Conservation (phyloP, 1,140 invertebrate species). For the Zaprionus lachaisei region DNA sequence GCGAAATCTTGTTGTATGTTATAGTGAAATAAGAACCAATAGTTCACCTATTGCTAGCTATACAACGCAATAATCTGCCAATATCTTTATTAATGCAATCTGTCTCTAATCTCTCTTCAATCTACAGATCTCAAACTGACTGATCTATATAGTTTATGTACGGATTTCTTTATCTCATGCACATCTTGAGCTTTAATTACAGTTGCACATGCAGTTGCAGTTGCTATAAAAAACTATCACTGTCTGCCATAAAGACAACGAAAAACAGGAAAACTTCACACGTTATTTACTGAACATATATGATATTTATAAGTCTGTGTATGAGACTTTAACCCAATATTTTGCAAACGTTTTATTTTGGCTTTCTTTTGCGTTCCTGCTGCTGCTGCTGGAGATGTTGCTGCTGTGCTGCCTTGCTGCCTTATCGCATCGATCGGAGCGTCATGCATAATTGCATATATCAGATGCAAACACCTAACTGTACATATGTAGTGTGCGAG, state of each 20-base stretch:
- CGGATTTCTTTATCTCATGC: not conserved
- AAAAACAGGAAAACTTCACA: constrained; percentile 46
- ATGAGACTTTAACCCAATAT: constrained; percentile 30
- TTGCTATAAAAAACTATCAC: constrained; percentile 16
- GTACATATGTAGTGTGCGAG: constrained; percentile 39
- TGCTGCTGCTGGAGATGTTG: constrained; percentile 26
- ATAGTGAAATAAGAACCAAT: no score
- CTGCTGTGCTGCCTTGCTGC: constrained; percentile 12
- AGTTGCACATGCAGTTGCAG: constrained; percentile 12
- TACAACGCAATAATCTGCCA: no score
- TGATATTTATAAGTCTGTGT: not conserved
- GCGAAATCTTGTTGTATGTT: no score
- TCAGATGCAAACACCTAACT: constrained; percentile 76
- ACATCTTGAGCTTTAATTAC: not conserved
- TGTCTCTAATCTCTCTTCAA: not conserved
- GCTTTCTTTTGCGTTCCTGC: constrained; percentile 14
- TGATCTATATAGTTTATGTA: not conserved
- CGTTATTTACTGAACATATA: constrained; percentile 21
- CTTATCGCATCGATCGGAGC: constrained; percentile 55
- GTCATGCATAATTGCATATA: constrained; percentile 79
- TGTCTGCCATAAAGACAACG: not conserved
- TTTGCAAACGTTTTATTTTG: constrained; percentile 19
- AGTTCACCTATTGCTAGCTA: no score
- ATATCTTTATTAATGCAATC: no score
- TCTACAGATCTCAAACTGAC: not conserved